Evolutionary conservation across 2,888 invertebrate genomes (phyloP), one percentile per base, ranked within the genome.

Genomic region (Chorisops tibialis): DNA sequence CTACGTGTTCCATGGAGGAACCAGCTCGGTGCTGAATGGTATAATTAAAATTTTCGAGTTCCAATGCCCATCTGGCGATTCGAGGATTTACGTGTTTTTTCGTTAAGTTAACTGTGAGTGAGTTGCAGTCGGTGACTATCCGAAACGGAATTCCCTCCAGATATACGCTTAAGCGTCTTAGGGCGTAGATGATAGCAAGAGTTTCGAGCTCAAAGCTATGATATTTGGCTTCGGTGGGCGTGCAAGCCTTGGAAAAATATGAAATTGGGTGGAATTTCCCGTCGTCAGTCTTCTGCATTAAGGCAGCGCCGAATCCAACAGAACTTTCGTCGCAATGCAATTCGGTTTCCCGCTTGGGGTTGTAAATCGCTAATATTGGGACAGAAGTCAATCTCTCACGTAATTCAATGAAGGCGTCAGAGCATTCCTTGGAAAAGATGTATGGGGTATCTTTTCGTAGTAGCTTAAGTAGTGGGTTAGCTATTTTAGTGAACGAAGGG

Each of bases 151-250:
- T 65, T 2, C 69, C 69, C 3, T 63, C 21, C 14, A 73, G 50
- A 64, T 71, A 72, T n/a, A 68, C 62, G 2, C 67, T 64, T 56
- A 72, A 71, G 39, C 69, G 63, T 58, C 70, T 61, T 9, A 71
- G 22, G 0, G 72, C 63, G 61, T 71, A 68, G 49, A 72, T 63
- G 5, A 71, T 68, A 3, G 70, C 66, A 18, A 72, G 52, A 1
- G 68, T 67, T 64, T 73, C 72, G 11, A 74, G 50, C 50, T 73
- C 73, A 65, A 67, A 73, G 58, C 70, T 70, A 51, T 72, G 70
- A 54, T 69, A 71, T 47, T 68, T 68, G 6, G 67, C 18, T 48
- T 73, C 72, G 0, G 61, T 35, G 5, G 54, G 61, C 1, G 70
- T 65, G 1, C 71, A 70, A 51, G 69, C 61, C 49, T 70, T 68